These are phyloP conservation scores for Goniozus legneri DNA, from an alignment of 1,140 invertebrate species.

Conservation along the genomic window DNA sequence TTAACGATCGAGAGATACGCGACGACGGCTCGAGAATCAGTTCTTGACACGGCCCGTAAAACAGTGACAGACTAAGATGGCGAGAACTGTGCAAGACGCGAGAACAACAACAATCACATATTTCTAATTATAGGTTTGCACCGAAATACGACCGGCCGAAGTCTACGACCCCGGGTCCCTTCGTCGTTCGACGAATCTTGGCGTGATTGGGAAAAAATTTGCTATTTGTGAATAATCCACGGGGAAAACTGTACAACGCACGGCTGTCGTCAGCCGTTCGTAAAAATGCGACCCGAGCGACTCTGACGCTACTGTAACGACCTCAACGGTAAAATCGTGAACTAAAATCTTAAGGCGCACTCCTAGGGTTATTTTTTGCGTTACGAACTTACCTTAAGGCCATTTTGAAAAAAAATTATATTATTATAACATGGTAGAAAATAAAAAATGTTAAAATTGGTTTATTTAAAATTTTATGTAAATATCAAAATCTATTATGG, in stretches of 20 bases:
- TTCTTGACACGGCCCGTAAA: constrained; percentile 4
- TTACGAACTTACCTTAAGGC: too few relatives aligned
- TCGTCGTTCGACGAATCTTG: neutral
- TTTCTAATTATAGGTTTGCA: constrained; percentile 2
- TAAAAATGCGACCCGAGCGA: constrained; percentile 23
- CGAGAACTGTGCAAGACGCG: constrained; percentile 12
- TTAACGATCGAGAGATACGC: neutral
- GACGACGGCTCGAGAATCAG: neutral
- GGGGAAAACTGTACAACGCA: constrained; percentile 1
- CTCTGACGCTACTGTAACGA: too few relatives aligned
- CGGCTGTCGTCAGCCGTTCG: constrained; percentile 11
- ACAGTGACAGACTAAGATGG: constrained; percentile 30
- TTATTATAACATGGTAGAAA: too few relatives aligned
- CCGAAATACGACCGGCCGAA: neutral
- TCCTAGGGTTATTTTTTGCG: too few relatives aligned
- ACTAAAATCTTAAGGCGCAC: too few relatives aligned
- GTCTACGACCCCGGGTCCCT: neutral
- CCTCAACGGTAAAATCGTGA: too few relatives aligned
- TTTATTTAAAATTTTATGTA: too few relatives aligned
- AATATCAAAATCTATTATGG: too few relatives aligned
- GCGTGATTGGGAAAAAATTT: neutral
- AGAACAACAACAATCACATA: constrained; percentile 17
- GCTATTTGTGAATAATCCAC: neutral
- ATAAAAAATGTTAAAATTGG: too few relatives aligned
- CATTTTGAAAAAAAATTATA: too few relatives aligned